Conservation (phyloP, 2,113 vertebrate genomes). For the Sebastes fasciatus region DNA sequence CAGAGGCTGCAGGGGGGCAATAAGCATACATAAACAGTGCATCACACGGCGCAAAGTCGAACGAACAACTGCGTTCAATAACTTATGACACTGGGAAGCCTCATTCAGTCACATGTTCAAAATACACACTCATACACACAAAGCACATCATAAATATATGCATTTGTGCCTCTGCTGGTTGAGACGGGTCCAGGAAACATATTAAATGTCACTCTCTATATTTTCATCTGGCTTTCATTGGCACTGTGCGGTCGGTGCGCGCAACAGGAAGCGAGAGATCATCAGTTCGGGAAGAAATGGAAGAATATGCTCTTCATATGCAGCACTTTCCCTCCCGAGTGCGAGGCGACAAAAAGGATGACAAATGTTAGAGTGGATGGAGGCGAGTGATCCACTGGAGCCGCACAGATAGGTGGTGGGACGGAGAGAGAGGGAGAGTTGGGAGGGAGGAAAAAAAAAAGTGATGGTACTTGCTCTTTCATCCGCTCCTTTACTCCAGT, state of each 20-base stretch:
- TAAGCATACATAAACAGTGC: constrained; percentile 42
- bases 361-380: constrained; percentile 68
- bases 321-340: constrained; percentile 63
- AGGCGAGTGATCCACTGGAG: constrained; percentile 72
- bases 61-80: constrained; percentile 73
- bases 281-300: constrained; percentile 55
- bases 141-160: constrained; percentile 75
- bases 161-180: constrained; percentile 56
- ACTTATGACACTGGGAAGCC: constrained; percentile 65
- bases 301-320: constrained; percentile 29
- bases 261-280: constrained; percentile 57
- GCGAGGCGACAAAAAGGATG: constrained; percentile 67
- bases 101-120: constrained; percentile 46
- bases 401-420: constrained; percentile 65
- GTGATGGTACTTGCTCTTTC: constrained; percentile 68
- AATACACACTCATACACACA: constrained; percentile 44
- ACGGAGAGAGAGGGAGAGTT: constrained; percentile 48
- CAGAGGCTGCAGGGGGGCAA: constrained; percentile 38
- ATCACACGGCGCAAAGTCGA: constrained; percentile 31
- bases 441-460: constrained; percentile 11
- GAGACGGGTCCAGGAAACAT: constrained; percentile 63
- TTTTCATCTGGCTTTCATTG: constrained; percentile 65
- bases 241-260: constrained; percentile 30
- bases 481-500: constrained; percentile 77
- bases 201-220: constrained; percentile 75